Percentiles rank a stretch among this genome's conserved stretches.
phyloP scores from a whole-genome alignment of 2,888 invertebrate genomes.

The Dusona sp. region DNA sequence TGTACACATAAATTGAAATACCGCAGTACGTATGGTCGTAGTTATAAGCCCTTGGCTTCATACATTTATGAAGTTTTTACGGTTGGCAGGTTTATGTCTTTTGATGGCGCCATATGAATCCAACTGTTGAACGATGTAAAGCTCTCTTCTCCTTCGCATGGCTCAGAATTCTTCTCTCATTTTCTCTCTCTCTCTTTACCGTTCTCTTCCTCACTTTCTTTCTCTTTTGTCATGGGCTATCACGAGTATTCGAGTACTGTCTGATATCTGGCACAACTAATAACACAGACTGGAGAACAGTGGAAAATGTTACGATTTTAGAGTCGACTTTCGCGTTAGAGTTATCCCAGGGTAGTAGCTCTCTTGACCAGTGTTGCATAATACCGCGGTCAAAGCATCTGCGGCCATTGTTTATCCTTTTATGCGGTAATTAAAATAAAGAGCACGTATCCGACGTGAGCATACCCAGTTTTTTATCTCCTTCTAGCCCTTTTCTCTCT shows the following conservation, averaged over 20 bases:
- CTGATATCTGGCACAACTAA: constrained; percentile 63
- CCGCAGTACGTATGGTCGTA: constrained; percentile 45
- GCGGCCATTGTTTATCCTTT: constrained; percentile 79
- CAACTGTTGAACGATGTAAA: constrained; percentile 79
- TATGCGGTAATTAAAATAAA: constrained; percentile 80
- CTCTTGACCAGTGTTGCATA: constrained; percentile 64
- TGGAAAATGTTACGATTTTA: constrained; percentile 59
- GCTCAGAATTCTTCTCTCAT: constrained; percentile 20
- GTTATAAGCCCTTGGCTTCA: constrained; percentile 65
- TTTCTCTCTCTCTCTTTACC: constrained; percentile 29
- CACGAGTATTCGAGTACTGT: constrained; percentile 33
- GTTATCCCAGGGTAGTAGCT: constrained; percentile 41
- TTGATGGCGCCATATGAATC: constrained; percentile 79
- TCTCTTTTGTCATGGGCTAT: neutral
- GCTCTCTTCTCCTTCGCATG: constrained; percentile 38
- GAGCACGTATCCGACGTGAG: constrained; percentile 73
- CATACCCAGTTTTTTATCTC: constrained; percentile 9
- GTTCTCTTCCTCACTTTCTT: neutral
- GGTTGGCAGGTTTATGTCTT: constrained; percentile 78
- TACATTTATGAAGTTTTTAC: constrained; percentile 76
- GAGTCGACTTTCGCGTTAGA: constrained; percentile 57
- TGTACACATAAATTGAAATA: constrained; percentile 1
- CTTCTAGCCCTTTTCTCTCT: neutral
- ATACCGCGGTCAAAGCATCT: constrained; percentile 73
- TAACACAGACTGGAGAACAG: constrained; percentile 56